Conservation (phyloP, 2,797 vertebrate genomes). For the Betta splendens region DNA sequence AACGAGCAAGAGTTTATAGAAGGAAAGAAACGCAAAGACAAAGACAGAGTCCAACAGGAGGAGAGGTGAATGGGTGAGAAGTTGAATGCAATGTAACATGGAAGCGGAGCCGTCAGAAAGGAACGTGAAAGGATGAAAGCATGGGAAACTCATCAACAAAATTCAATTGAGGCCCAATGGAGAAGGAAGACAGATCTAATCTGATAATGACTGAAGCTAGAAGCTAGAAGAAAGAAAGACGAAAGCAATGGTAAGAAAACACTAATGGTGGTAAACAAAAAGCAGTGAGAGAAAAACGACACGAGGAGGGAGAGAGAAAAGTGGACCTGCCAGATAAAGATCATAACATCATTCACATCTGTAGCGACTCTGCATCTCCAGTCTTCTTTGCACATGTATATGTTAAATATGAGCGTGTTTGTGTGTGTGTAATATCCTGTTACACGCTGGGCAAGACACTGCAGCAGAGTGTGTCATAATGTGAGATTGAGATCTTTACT, state of each 20-base stretch:
- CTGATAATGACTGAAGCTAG: conserved; percentile 53
- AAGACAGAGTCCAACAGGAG: conserved; percentile 31
- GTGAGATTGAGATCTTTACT: conserved; percentile 54
- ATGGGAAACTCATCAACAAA: conserved; percentile 53
- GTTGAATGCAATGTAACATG: conserved; percentile 44
- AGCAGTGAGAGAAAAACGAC: conserved; percentile 39
- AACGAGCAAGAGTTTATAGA: conserved; percentile 6
- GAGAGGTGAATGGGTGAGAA: conserved; percentile 44
- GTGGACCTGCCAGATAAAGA: conserved; percentile 38
- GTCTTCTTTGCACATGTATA: conserved; percentile 15
- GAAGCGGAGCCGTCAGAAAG: conserved; percentile 40
- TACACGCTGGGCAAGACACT: conserved; percentile 51
- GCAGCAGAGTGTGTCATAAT: conserved; percentile 52
- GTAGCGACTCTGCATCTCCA: conserved; percentile 22
- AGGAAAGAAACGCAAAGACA: conserved; percentile 21
- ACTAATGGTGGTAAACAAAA: conserved; percentile 52
- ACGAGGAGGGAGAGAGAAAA: conserved; percentile 25
- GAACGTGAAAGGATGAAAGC: conserved; percentile 29
- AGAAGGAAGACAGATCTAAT: conserved; percentile 62
- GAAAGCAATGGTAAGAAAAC: conserved; percentile 35
- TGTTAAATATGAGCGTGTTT: conserved; percentile 4
- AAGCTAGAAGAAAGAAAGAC: conserved; percentile 28
- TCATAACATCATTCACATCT: conserved; percentile 56
- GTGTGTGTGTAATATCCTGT: conserved; percentile 61
- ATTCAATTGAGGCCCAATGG: conserved; percentile 61